Evolutionary conservation across 2,888 invertebrate species (phyloP).

Genomic region (Agrochola circellaris): DNA sequence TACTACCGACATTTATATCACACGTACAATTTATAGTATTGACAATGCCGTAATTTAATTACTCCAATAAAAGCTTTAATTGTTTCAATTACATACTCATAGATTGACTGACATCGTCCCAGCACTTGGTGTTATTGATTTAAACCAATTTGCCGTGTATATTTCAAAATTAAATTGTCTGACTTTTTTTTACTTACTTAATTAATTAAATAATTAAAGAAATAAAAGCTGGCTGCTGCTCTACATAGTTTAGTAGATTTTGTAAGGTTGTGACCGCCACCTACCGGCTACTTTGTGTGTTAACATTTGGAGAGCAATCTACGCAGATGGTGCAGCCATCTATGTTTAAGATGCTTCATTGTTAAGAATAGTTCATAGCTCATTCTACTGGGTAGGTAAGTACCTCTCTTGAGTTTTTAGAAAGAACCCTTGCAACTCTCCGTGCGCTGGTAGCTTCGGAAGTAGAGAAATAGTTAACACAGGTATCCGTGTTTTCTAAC

Average conservation of each 20-base stretch:
- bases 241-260: background rate
- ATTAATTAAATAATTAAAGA: background rate
- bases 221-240: background rate
- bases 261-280: conserved; percentile 54
- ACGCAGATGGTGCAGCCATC: conserved; percentile 49
- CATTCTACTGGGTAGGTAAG: background rate
- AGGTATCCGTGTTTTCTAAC: background rate
- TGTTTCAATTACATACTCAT: conserved; percentile 33
- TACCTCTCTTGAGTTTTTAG: background rate
- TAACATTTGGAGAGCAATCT: conserved; percentile 3
- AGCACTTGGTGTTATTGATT: background rate
- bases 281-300: conserved; percentile 49
- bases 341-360: conserved; percentile 28
- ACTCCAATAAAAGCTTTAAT: conserved; percentile 36
- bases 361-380: background rate
- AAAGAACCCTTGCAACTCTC: background rate
- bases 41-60: conserved; percentile 36
- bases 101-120: conserved; percentile 18
- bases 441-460: background rate
- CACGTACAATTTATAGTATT: conserved; percentile 14
- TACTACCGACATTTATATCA: background rate
- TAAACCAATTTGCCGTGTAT: background rate
- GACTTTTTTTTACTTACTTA: background rate
- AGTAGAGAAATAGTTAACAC: conserved; percentile 1
- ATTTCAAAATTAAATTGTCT: background rate